Base-by-base conservation (phyloP, 2,888 invertebrate genomes). In the Alentia gelatinosa region DNA sequence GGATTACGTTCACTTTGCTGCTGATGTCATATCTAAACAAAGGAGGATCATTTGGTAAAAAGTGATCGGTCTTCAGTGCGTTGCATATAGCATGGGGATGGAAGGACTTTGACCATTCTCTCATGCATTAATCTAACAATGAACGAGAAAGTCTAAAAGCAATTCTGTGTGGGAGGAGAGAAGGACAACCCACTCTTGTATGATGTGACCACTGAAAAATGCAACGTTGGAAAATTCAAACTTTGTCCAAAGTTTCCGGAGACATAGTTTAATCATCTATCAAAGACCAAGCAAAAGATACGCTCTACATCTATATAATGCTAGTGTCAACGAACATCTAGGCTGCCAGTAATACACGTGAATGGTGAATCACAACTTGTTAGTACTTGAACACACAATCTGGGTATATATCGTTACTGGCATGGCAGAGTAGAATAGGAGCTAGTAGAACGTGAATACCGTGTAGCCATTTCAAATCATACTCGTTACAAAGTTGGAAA, bases 151-250 rank as follows among this genome's bases (percentile, higher is more conserved):
- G 50, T 86, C 86, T 86, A 86, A 50, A 86, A 86, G 86, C 86
- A 50, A 33, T 86, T 86, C 50, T 42, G 50, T 50, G 86, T 86
- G 86, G 86, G 86, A 86, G 86, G 19, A 86, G 86, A 86, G 42
- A 86, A 86, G 86, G 86, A 23, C 79, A 86, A 86, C 86, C 86
- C 86, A 86, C 86, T 86, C 86, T 86, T 42, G 86, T 86, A 86
- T 86, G 86, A 86, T 86, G 86, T 47, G 86, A 86, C 86, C 86
- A 86, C 86, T 86, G 86, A 86, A 86, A 86, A 86, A 86, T 42
- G 86, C 86, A 86, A 86, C 50, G 86, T 86, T 86, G 42, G 86
- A 86, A 86, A 47, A 47, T 79, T 79, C 79, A 79, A 79, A 79
- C 79, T 79, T 79, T 79, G 79, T 35, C 37, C 79, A 79, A 37